phyloP scores from a whole-genome alignment of 2,113 vertebrate species.

The Saccopteryx leptura region DNA sequence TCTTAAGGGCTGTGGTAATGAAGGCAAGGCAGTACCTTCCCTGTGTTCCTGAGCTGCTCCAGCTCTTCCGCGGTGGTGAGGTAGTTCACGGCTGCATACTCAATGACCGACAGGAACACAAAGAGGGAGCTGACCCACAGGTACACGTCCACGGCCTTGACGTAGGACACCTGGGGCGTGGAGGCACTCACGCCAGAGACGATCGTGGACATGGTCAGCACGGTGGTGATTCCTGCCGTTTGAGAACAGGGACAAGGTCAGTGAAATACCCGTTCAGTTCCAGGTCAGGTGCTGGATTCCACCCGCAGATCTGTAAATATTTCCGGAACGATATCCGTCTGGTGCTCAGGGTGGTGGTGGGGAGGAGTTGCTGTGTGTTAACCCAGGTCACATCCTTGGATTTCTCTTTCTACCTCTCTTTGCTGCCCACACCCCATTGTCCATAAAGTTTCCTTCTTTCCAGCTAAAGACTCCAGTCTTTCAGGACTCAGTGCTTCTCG shows the following conservation, averaged over 20 bases:
- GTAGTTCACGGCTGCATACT: conserved; percentile 96
- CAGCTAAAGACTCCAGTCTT: neutral
- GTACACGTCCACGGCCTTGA: conserved; percentile 96
- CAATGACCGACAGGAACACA: conserved; percentile 95
- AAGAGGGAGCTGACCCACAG: conserved; percentile 97
- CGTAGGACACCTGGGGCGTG: conserved; percentile 97
- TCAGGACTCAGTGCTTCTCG: neutral
- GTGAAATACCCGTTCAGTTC: neutral
- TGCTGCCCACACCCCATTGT: neutral
- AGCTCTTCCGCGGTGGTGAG: conserved; percentile 94
- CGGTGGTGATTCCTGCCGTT: conserved; percentile 94
- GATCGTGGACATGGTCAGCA: conserved; percentile 96
- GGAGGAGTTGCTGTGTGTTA: accelerated
- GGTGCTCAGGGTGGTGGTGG: too few species aligned
- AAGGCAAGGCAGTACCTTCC: conserved; percentile 84
- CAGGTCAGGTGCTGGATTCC: neutral
- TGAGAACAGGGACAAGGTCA: conserved; percentile 10
- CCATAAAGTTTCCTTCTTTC: neutral
- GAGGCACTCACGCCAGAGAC: conserved; percentile 95
- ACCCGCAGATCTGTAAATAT: neutral
- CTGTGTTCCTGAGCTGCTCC: conserved; percentile 85
- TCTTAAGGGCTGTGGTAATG: neutral
- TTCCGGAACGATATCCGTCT: neutral
- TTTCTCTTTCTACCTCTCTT: neutral
- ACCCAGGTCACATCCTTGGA: neutral